These are phyloP conservation scores for Sesamia nonagrioides DNA, from an alignment of 1,140 invertebrate genomes.

Conservation along the genomic window DNA sequence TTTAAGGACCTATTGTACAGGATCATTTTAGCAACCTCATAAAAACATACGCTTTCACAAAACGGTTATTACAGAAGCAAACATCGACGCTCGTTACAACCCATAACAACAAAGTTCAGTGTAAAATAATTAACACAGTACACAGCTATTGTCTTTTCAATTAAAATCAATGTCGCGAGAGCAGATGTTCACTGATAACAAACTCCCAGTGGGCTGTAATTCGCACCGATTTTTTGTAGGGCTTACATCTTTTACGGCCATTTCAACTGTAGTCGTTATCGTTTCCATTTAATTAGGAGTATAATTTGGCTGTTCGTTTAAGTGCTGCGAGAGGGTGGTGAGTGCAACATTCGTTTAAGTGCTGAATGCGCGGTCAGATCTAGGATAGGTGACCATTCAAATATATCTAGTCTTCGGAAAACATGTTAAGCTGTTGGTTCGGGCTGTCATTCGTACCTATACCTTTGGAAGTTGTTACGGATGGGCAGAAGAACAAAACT, in stretches of 20 bases:
- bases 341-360: no score
- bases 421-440: no score
- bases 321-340: not conserved
- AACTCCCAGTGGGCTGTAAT: not conserved
- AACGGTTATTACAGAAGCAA: slow-evolving; percentile 6
- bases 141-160: slow-evolving; percentile 27
- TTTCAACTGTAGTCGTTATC: no score
- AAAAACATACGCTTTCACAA: slow-evolving; percentile 16
- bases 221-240: not conserved
- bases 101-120: slow-evolving; percentile 12
- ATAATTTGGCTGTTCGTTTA: not conserved
- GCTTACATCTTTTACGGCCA: no score
- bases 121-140: slow-evolving; percentile 32
- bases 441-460: no score
- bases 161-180: slow-evolving; percentile 41
- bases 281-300: no score
- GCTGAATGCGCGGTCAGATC: no score
- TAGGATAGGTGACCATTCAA: no score
- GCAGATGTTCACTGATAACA: not conserved
- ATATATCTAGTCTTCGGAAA: no score
- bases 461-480: no score
- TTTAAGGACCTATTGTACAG: not conserved
- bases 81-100: not conserved
- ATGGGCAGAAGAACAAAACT: no score
- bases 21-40: slow-evolving; percentile 3